Base-by-base conservation (phyloP, 2,888 invertebrate species). In the Cepaea hortensis region DNA sequence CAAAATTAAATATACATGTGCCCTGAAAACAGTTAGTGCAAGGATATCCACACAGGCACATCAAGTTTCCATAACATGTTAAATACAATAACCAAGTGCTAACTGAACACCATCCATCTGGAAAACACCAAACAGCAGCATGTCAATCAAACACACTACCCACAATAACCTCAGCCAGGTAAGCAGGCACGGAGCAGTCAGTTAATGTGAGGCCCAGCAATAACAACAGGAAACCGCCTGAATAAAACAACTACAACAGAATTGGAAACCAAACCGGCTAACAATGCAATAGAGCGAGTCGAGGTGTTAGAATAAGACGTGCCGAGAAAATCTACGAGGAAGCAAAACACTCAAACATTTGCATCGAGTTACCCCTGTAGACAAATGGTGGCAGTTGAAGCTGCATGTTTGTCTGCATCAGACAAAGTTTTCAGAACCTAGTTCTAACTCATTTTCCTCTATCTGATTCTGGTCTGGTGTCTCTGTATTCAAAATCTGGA, bases 361-460 rank as follows among this genome's bases (percentile, higher is more conserved):
- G 70, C 46, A 70, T 50, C n/a, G 50, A 80, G 11, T 81, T 81
- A 81, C 81, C 81, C 81, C 20, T 70, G 68, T 68, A 48, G 68
- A 20, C 68, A 68, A 68, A 50, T 70, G 7, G 7, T 46, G 55
- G 70, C 11, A 35, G 65, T 70, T 65, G 68, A 18, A 20, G n/a
- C 81, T n/a, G 46, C 7, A 68, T 70, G 15, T 50, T 70, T 81
- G 81, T 65, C 46, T 70, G 81, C 46, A 35, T 86, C 85, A 86
- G 61, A 86, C 81, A 81, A 81, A 81, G 50, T 86, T 81, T 86
- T 86, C 85, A 68, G 82, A 86, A 62, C 85, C 81, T 81, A 84
- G 73, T 70, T 81, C 81, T 81, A 85, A 68, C 62, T 86, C 85
- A 81, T 75, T 81, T 50, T 86, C 85, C 81, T 86, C 85, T 76